Evolutionary conservation across 2,888 invertebrate species (phyloP).

Genomic region (Hybos culiciformis): DNA sequence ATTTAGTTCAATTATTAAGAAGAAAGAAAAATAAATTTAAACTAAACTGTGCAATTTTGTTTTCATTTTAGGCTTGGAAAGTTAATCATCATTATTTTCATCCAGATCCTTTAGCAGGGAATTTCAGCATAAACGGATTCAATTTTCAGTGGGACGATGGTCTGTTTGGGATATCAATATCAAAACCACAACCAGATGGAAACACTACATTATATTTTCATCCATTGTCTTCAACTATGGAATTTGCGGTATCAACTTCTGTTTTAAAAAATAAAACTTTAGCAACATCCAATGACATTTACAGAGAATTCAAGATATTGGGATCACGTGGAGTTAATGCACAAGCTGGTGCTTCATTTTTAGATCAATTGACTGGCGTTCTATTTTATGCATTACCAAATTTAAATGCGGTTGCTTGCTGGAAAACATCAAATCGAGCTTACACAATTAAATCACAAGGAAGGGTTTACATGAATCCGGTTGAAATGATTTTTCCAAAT

Average conservation of each 20-base stretch:
- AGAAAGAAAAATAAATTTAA: too few relatives aligned
- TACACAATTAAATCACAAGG: constrained; percentile 59
- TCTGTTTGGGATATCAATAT: constrained; percentile 58
- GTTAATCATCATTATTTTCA: constrained; percentile 57
- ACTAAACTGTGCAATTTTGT: too few relatives aligned
- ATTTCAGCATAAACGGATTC: constrained; percentile 55
- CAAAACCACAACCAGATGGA: constrained; percentile 48
- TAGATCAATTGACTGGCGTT: constrained; percentile 56
- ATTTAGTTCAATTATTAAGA: too few relatives aligned
- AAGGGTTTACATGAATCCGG: constrained; percentile 54
- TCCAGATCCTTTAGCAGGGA: constrained; percentile 56
- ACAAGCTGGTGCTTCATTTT: constrained; percentile 58
- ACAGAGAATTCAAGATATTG: constrained; percentile 49
- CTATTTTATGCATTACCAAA: constrained; percentile 63
- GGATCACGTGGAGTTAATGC: constrained; percentile 58
- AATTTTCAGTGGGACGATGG: constrained; percentile 66
- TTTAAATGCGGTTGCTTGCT: constrained; percentile 62
- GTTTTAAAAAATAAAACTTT: constrained; percentile 47
- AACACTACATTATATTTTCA: constrained; percentile 66
- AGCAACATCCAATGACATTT: constrained; percentile 38
- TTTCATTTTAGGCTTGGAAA: constrained; percentile 67
- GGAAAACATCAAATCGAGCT: constrained; percentile 54
- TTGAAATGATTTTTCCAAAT: constrained; percentile 61
- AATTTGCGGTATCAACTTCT: constrained; percentile 59
- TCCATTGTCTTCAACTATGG: constrained; percentile 60